Evolutionary conservation across 1,140 invertebrate species (phyloP), one percentile per base, ranked within the genome.

Genomic region (Bicyclus anynana): DNA sequence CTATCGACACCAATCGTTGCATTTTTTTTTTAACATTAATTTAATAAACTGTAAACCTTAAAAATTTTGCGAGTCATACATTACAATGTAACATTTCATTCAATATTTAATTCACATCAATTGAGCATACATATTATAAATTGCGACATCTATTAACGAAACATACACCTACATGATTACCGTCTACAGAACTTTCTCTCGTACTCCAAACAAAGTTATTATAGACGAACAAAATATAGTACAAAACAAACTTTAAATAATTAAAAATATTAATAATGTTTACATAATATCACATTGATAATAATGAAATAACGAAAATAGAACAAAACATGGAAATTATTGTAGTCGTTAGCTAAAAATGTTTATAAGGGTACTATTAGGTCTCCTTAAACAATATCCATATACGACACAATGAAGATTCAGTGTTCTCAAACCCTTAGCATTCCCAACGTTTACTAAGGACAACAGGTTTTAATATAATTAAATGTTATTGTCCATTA

Each of bases 91-190:
- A 47, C 21, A 47, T 47, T 47, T 47, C 44, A 6, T 47, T 44
- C 20, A 9, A 23, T 44, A 23, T 3, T 44, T 44, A 12, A 46
- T 47, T 47, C 21, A 47, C 44, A 27, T 47, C 44, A 27, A 47
- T 47, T 47, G 44, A 47, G 44, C 44, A 26, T 47, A 47, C 21
- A 47, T 27, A 33, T 12, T 33, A 44, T 44, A 27, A n/a, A 47
- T 27, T 47, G 44, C 12, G 27, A 47, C 5, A 47, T 47, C n/a
- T 47, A 47, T 44, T 20, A 44, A 20, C 10, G 16, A 20, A 14
- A 20, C 40, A 40, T 40, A 40, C 37, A 33, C 10, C 10, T 12
- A n/a, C n/a, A n/a, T n/a, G n/a, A n/a, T n/a, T n/a, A 33, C 37
- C 37, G 14, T 14, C 37, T 38, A 38, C 13, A 12, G 17, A 14